phyloP scores from a whole-genome alignment of 2,888 invertebrate species.

The Xestobium rufovillosum region DNA sequence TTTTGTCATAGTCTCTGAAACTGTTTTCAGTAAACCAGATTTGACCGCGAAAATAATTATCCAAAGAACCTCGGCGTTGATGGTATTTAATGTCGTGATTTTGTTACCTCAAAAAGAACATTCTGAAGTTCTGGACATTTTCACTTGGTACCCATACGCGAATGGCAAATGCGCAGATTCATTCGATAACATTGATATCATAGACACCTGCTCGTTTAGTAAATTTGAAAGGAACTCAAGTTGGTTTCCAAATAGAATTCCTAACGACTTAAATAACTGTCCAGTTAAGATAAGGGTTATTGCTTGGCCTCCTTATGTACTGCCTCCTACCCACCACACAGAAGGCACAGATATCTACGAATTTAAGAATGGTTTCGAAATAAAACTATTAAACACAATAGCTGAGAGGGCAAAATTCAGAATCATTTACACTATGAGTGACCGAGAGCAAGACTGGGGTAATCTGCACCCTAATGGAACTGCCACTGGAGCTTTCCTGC shows the following conservation, averaged over 20 bases:
- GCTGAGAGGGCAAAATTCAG: constrained; percentile 9
- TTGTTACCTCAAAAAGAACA: too few species aligned
- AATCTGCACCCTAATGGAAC: constrained; percentile 17
- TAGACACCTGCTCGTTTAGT: constrained; percentile 16
- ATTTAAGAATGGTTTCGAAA: constrained; percentile 11
- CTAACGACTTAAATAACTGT: constrained; percentile 20
- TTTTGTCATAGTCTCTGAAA: constrained; percentile 15
- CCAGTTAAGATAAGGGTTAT: constrained; percentile 20
- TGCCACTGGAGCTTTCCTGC: constrained; percentile 13
- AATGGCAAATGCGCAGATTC: constrained; percentile 11
- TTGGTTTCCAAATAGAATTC: constrained; percentile 21
- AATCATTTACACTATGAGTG: constrained; percentile 4
- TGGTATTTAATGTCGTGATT: constrained; percentile 12
- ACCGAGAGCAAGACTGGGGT: constrained; percentile 4
- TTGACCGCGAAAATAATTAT: constrained; percentile 8
- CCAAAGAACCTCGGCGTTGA: constrained; percentile 6
- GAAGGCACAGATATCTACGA: background rate
- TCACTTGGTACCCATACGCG: constrained; percentile 14
- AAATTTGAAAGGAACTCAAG: background rate
- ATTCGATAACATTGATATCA: constrained; percentile 5
- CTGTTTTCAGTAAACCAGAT: constrained; percentile 6
- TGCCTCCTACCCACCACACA: constrained; percentile 17
- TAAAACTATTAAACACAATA: constrained; percentile 10
- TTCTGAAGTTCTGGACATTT: too few species aligned
- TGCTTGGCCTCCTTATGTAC: constrained; percentile 21